phyloP scores from a whole-genome alignment of 2,113 vertebrate genomes.

The Chlorodrepanis virens region DNA sequence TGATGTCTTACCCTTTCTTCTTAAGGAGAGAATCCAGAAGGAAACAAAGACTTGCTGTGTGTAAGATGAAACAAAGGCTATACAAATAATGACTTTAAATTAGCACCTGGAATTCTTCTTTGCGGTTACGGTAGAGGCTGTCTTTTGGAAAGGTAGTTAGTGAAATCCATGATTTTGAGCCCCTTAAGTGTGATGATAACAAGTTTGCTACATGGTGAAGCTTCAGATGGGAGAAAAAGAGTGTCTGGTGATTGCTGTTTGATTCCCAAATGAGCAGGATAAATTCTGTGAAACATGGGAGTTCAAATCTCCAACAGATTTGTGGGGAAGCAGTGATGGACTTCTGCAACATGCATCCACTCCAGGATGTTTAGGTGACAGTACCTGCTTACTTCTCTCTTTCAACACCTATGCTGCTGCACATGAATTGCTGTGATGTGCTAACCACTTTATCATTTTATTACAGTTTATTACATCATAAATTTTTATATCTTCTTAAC shows the following conservation, averaged over 20 bases:
- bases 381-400: slow-evolving; percentile 13
- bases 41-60: background rate
- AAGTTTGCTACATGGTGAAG: background rate
- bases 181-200: background rate
- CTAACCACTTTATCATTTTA: slow-evolving; percentile 76
- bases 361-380: background rate
- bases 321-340: background rate
- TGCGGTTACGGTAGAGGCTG: background rate
- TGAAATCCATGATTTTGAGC: background rate
- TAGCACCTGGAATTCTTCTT: background rate
- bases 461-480: slow-evolving; percentile 79
- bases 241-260: background rate
- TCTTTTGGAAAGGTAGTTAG: background rate
- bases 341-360: background rate
- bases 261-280: background rate
- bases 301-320: background rate
- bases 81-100: background rate
- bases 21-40: background rate
- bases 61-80: background rate
- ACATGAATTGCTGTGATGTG: slow-evolving; percentile 55
- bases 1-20: background rate
- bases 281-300: background rate
- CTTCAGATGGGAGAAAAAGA: background rate
- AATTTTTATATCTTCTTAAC: slow-evolving; percentile 82
- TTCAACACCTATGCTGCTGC: slow-evolving; percentile 46